Conservation (phyloP, 1,140 invertebrate genomes). For the Andrena cerasifolii region DNA sequence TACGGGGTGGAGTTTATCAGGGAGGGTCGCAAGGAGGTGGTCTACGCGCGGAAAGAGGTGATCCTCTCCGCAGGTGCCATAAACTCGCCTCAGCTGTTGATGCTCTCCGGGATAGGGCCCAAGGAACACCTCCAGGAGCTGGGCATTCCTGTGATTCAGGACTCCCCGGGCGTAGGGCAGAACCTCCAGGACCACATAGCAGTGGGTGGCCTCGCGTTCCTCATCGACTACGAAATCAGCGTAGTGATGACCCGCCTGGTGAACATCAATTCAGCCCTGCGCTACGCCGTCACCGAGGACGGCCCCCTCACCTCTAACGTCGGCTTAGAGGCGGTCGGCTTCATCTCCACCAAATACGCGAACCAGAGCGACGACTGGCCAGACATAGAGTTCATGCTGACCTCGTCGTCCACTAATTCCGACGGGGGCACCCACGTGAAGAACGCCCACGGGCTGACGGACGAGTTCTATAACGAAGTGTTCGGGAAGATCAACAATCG, state of each 20-base stretch:
- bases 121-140: conserved; percentile 86
- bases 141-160: conserved; percentile 86
- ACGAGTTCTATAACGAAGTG: conserved; percentile 90
- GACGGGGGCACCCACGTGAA: conserved; percentile 90
- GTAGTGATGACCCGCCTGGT: conserved; percentile 89
- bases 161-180: conserved; percentile 89
- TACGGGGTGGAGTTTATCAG: conserved; percentile 91
- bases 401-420: conserved; percentile 89
- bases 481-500: conserved; percentile 87
- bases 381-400: conserved; percentile 94
- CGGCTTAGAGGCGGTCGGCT: conserved; percentile 92
- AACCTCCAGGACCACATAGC: conserved; percentile 94
- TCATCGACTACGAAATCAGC: conserved; percentile 90
- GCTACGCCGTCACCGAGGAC: conserved; percentile 90
- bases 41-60: conserved; percentile 89
- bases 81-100: conserved; percentile 90
- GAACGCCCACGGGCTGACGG: conserved; percentile 89
- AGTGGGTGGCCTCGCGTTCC: conserved; percentile 89
- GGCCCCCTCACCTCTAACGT: conserved; percentile 92
- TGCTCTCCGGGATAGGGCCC: conserved; percentile 93
- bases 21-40: conserved; percentile 85
- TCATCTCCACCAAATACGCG: conserved; percentile 93
- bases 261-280: conserved; percentile 89
- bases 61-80: conserved; percentile 91
- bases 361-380: conserved; percentile 93